Evolutionary conservation across 2,888 invertebrate species (phyloP), one percentile per base, ranked within the genome.

Genomic region (Pelosia muscerda): DNA sequence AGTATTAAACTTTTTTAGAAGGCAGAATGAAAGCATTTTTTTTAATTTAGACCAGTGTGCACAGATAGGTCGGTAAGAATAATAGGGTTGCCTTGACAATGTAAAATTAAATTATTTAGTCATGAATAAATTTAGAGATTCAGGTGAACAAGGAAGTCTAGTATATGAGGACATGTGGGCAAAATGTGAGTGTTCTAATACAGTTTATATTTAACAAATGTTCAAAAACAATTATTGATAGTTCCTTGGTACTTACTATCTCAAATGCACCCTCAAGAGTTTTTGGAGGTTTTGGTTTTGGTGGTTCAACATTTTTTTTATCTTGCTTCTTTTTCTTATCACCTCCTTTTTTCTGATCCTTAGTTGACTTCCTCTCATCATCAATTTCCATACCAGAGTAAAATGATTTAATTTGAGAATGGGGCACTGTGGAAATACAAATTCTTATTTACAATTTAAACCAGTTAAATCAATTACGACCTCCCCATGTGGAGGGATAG

Each of bases 361-460:
- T 96, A 19, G 91, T 89, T 72, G 95, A 94, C 73, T 95, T 96
- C 76, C 92, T 96, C 68, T 96, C 96, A 78, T 96, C 96, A 82
- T 96, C 96, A 77, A 95, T 95, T 78, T 96, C 96, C 88, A 96
- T 95, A 57, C 95, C 95, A 59, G 95, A 94, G 81, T 97, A 96
- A 72, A 97, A 94, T 0, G 96, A 96, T 78, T 96, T 96, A 63
- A 96, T 95, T 91, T 97, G 96, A 55, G 96, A 95, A 73, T 96
- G 93, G 2, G 97, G 96, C 71, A 97, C 97, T 97, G 84, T 49
- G 62, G 69, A 65, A 66, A 53, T 57, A 59, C 15, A 69, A 68
- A 28, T 54, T 25, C 0, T 42, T 26, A 19, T 28, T 26, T 8
- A 38, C n/a, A n/a, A n/a, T n/a, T n/a, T n/a, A n/a, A n/a, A n/a